Evolutionary conservation across 2,797 vertebrate genomes (phyloP).

Genomic region (Chiloscyllium punctatum): DNA sequence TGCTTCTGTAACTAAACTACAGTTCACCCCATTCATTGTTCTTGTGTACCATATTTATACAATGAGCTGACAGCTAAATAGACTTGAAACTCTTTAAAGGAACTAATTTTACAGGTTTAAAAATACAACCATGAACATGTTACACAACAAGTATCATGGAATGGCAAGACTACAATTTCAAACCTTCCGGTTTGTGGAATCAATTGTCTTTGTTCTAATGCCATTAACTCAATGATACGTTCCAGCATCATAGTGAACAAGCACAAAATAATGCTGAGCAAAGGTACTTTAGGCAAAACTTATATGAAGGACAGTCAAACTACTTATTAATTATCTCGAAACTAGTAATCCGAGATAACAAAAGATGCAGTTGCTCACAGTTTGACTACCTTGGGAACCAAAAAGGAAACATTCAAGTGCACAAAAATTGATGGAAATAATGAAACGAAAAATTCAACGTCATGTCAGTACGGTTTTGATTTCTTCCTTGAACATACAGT

Average conservation of each 20-base stretch:
- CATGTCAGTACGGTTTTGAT: not conserved
- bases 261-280: not conserved
- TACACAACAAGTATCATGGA: not conserved
- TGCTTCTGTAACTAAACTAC: no score
- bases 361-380: not conserved
- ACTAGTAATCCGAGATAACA: not conserved
- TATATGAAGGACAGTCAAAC: not conserved
- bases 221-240: not conserved
- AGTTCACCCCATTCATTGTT: not conserved
- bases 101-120: not conserved
- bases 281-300: not conserved
- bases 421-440: not conserved
- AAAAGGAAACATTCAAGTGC: not conserved
- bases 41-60: not conserved
- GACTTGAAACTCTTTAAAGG: not conserved
- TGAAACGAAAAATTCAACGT: not conserved
- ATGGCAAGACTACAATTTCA: not conserved
- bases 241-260: not conserved
- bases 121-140: not conserved
- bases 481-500: not conserved
- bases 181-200: not conserved
- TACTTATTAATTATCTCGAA: not conserved
- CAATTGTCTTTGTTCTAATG: not conserved
- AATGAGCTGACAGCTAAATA: not conserved
- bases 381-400: not conserved